Evolutionary conservation across 2,888 invertebrate genomes (phyloP).

Genomic region (Acholoe squamosa): DNA sequence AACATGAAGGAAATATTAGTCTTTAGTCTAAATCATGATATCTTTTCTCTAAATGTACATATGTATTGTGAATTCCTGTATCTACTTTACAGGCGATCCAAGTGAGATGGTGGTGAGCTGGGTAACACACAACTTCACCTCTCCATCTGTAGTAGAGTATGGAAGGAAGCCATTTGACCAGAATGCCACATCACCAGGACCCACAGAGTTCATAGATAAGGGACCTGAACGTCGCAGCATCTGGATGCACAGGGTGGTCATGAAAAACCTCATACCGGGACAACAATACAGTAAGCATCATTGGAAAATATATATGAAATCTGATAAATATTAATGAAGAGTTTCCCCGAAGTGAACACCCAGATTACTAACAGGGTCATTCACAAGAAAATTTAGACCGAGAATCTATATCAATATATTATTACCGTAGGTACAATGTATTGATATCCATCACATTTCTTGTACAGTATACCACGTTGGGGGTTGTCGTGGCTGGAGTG

Average conservation of each 20-base stretch:
- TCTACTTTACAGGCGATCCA: constrained; percentile 67
- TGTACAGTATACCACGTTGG: constrained; percentile 71
- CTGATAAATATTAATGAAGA: no score
- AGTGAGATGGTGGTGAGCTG: constrained; percentile 76
- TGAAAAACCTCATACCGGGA: constrained; percentile 73
- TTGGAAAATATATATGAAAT: no score
- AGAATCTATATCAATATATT: no score
- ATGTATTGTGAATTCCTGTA: no score
- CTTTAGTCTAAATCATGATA: no score
- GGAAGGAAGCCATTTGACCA: constrained; percentile 67
- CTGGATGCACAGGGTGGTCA: constrained; percentile 76
- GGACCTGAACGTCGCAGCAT: constrained; percentile 72
- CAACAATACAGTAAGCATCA: constrained; percentile 73
- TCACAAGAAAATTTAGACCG: no score
- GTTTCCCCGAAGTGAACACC: no score
- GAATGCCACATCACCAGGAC: constrained; percentile 14
- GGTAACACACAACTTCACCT: constrained; percentile 74
- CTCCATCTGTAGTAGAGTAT: constrained; percentile 71
- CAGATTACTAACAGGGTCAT: no score
- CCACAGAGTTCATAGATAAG: constrained; percentile 74
- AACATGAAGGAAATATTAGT: no score
- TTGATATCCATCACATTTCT: no score
- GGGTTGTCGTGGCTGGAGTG: constrained; percentile 89
- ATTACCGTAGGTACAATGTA: no score
- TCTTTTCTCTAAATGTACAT: no score